Conservation (phyloP, 2,888 invertebrate genomes). For the Saturnia pavonia region DNA sequence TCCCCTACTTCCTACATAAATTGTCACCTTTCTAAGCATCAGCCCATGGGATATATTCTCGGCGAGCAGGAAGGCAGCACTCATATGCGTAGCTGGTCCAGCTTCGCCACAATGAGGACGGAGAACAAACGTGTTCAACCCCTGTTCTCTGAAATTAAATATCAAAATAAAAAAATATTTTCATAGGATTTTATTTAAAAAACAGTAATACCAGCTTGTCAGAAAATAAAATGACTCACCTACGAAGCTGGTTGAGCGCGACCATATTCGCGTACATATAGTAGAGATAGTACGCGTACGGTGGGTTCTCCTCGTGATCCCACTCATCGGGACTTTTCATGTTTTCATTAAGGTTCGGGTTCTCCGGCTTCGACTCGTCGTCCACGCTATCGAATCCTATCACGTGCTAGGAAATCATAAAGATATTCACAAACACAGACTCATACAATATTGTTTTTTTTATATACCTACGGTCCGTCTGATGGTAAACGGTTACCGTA, state of each 20-base stretch:
- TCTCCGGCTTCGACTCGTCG: constrained; percentile 99
- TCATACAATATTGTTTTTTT: no score
- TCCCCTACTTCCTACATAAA: background rate
- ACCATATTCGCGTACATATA: constrained; percentile 99
- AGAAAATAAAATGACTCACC: constrained; percentile 74
- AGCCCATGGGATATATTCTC: constrained; percentile 99
- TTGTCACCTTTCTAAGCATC: constrained; percentile 92
- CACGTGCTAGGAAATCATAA: constrained; percentile 84
- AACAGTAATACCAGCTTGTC: no score
- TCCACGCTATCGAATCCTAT: constrained; percentile 99
- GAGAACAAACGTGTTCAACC: constrained; percentile 95
- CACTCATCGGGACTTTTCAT: constrained; percentile 91
- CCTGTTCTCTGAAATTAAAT: constrained; percentile 86
- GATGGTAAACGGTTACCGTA: no score
- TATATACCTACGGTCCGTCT: no score
- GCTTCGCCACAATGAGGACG: constrained; percentile 99
- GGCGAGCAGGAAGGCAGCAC: constrained; percentile 97
- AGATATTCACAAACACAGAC: no score
- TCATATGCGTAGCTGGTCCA: constrained; percentile 97
- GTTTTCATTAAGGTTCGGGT: constrained; percentile 93
- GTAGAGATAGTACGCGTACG: constrained; percentile 98
- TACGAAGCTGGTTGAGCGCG: constrained; percentile 96
- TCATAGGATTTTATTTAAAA: no score
- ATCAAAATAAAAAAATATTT: no score
- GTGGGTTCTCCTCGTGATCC: constrained; percentile 96